A percentile compares a stretch with the other conserved stretches of the same genome.
Conservation (phyloP, 2,113 vertebrate species). For the Rhineura floridana region DNA sequence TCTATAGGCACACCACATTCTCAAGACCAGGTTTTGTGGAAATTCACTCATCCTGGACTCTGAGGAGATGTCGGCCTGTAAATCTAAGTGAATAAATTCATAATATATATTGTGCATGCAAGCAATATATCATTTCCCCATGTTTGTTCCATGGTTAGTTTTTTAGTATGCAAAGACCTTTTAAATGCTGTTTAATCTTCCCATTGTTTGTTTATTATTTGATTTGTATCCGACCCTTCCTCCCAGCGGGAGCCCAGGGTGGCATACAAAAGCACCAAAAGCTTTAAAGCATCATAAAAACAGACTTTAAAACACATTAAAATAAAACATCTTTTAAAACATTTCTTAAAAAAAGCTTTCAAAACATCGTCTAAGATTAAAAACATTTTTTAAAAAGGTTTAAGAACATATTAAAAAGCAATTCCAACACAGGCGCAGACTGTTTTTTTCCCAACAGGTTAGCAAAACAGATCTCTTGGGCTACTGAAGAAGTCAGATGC, state of each 20-base stretch:
- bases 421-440: no score
- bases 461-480: background rate
- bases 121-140: conserved; percentile 11
- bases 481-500: background rate
- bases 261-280: no score
- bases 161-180: conserved; percentile 19
- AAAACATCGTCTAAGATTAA: no score
- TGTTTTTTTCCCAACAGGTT: conserved; percentile 11
- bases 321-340: no score
- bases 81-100: conserved; percentile 16
- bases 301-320: no score
- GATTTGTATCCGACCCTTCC: no score
- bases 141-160: conserved; percentile 21
- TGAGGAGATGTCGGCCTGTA: background rate
- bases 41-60: background rate
- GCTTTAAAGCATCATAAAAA: no score
- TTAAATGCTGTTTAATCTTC: conserved; percentile 24
- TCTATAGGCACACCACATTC: background rate
- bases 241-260: no score
- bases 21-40: background rate
- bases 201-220: no score
- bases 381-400: no score
- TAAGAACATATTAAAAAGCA: no score
- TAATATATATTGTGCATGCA: background rate
- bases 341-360: no score